Evolutionary conservation across 2,888 invertebrate genomes (phyloP), one percentile per base, ranked within the genome.

Genomic region (Plagodis dolabraria): DNA sequence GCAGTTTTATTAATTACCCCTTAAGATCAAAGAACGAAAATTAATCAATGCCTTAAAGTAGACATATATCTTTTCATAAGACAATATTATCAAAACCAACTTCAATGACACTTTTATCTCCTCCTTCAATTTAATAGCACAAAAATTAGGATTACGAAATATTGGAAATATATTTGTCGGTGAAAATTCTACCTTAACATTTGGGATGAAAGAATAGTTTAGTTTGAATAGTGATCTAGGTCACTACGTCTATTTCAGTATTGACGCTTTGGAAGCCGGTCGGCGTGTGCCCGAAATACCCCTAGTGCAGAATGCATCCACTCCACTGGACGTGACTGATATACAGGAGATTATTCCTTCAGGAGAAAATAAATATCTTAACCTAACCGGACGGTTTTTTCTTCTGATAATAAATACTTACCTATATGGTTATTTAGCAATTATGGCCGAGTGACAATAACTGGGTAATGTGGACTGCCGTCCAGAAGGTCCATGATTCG

Each of bases 241-340:
- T 89, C 92, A 89, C 71, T 70, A 79, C 74, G 71, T 84, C 86
- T 92, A 92, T 92, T 92, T 89, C 73, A 74, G 85, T 79, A 79
- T 77, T 76, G 80, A 71, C 75, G 77, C 75, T 81, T 83, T 77
- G 73, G 83, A 85, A 82, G 83, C 81, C 78, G 82, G 82, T 77
- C 84, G 83, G 65, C 71, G 84, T 79, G 78, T 79, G 83, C 83
- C 83, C 73, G 85, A 91, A 90, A 90, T 91, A 88, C 72, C 77
- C 66, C 71, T 71, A 76, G 75, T 91, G 91, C 92, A 92, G 82
- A 72, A 78, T 92, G 91, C 91, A 91, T 80, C 76, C 65, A 67
- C 68, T 66, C 65, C 63, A 60, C 54, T 52, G 62, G 50, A 47
- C 65, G 55, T 61, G 63, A 62, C 34, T 58, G 69, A 49, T 48